Evolutionary conservation across 2,797 vertebrate species (phyloP).

Genomic region (Telmatherina bonti): DNA sequence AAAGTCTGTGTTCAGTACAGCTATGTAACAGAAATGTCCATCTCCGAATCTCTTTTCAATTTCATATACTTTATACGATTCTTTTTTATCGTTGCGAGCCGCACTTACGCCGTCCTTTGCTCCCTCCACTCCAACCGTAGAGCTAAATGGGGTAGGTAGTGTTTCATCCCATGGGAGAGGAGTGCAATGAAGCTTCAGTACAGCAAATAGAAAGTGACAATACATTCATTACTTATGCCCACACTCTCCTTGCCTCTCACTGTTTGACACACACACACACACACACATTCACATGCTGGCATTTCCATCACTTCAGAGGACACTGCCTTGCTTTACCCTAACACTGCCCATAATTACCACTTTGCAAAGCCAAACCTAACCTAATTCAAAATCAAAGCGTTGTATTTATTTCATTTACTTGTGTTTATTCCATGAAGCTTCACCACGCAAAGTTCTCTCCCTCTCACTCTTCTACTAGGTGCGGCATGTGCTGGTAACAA

Average conservation of each 20-base stretch:
- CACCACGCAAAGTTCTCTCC: slow-evolving; percentile 9
- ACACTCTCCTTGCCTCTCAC: slow-evolving; percentile 42
- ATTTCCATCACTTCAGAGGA: slow-evolving; percentile 13
- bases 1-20: slow-evolving; percentile 1
- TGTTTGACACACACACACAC: slow-evolving; percentile 26
- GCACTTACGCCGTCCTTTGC: neutral
- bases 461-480: slow-evolving; percentile 12
- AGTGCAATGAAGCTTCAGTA: slow-evolving; percentile 42
- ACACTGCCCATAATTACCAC: neutral
- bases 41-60: neutral
- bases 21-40: neutral
- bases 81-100: slow-evolving; percentile 5
- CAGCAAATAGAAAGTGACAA: slow-evolving; percentile 73
- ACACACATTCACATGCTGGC: slow-evolving; percentile 10
- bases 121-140: slow-evolving; percentile 30
- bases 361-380: neutral
- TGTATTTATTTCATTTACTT: neutral
- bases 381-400: neutral
- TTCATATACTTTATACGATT: neutral
- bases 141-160: slow-evolving; percentile 44
- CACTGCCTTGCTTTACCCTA: neutral
- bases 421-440: neutral
- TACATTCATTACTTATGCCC: slow-evolving; percentile 71
- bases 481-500: slow-evolving; percentile 9
- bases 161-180: slow-evolving; percentile 56